Base-by-base conservation (phyloP, 92 coral and sea anemone species). In the Isaurus tuberculatus region DNA sequence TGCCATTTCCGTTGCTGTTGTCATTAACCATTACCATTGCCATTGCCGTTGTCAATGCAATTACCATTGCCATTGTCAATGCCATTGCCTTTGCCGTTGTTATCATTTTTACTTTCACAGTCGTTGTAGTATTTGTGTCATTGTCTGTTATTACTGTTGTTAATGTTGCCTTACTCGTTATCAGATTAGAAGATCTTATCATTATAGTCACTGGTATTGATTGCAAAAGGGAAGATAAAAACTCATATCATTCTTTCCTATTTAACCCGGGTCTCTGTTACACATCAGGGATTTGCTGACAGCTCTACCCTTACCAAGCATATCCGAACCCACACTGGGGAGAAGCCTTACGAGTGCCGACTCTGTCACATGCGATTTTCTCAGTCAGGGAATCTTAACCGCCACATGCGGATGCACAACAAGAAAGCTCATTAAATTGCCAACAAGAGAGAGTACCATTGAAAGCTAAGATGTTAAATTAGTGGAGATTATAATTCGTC, bases 291-390 rank as follows among this genome's bases (percentile, higher is more conserved):
- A 1, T 75, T 75, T 75, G 81, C 81, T 1, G 81, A 75, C 67
- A 75, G 81, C 69, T 75, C 81, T 8, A 75, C 81, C 4, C 81
- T 75, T 2, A 75, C 81, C 32, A 75, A 75, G 81, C 81, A 75
- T 51, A 75, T 75, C 20, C 68, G 81, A 1, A 75, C 81, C 33
- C 81, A 75, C 19, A 75, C 81, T 23, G 81, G 81, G 6, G 81
- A 75, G 23, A 75, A 75, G 8, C 81, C 81, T 5, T 75, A 75
- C 31, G 69, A 75, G 31, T 75, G 81, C n/a, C 51, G 81, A 0
- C 81, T 75, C 32, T 75, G 81, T 51, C 81, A 75, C 46, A 75
- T 75, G 81, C 81, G 81, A 49, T 75, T 75, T 30, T 75, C 81
- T 33, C 81, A 77, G 82, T 77, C 82, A 20, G 82, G 82, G 42